phyloP scores from a whole-genome alignment of 2,113 vertebrate species.

The Puntigrus tetrazona region DNA sequence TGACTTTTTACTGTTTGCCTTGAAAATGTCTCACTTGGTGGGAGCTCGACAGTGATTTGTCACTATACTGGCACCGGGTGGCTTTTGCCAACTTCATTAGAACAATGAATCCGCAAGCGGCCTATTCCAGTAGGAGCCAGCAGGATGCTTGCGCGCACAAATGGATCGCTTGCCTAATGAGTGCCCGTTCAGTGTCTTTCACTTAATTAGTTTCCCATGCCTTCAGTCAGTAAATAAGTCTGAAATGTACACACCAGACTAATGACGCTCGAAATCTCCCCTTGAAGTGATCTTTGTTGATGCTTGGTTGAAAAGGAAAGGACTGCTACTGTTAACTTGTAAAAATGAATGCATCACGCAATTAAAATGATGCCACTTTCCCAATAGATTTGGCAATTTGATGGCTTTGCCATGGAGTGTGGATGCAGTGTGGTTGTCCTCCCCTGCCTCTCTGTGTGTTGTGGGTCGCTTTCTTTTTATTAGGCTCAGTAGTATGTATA shows the following conservation, averaged over 20 bases:
- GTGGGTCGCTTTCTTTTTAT: constrained; percentile 11
- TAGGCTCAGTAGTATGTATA: background rate
- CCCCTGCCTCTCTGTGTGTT: constrained; percentile 31
- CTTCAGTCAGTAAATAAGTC: constrained; percentile 61
- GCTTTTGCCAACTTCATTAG: constrained; percentile 56
- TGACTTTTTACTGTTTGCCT: constrained; percentile 52
- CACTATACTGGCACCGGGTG: constrained; percentile 48
- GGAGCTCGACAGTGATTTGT: constrained; percentile 58
- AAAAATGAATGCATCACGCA: background rate
- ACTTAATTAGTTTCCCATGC: constrained; percentile 56
- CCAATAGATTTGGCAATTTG: background rate
- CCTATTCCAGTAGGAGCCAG: constrained; percentile 59
- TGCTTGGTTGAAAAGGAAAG: constrained; percentile 37
- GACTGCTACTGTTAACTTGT: background rate
- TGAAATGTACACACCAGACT: constrained; percentile 52
- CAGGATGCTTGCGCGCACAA: constrained; percentile 50
- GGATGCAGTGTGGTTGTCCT: background rate
- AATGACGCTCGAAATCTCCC: constrained; percentile 53
- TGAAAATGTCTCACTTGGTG: constrained; percentile 39
- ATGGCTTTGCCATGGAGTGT: background rate
- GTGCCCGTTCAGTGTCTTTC: constrained; percentile 59
- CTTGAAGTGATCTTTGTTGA: constrained; percentile 38
- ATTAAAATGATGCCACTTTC: background rate
- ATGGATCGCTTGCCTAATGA: constrained; percentile 59
- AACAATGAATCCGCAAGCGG: constrained; percentile 59